A percentile compares a stretch with the other conserved stretches of the same genome.
These are phyloP conservation scores for Hirtodrosophila alboralis DNA, from an alignment of 2,888 invertebrate species.

Conservation along the genomic window DNA sequence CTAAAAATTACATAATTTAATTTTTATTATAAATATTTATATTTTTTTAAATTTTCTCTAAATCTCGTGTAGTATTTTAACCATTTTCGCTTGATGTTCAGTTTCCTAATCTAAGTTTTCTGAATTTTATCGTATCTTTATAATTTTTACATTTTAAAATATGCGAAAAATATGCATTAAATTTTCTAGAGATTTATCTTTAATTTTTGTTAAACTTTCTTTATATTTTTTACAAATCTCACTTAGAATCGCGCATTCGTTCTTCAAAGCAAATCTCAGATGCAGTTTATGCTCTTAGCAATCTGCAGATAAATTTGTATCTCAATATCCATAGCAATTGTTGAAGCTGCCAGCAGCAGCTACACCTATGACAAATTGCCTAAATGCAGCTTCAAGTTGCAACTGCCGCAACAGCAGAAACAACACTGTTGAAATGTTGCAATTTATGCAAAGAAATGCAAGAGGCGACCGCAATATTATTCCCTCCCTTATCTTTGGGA, in stretches of 20 bases:
- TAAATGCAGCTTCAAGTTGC: constrained; percentile 62
- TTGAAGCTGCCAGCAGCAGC: constrained; percentile 43
- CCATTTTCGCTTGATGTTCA: too few species aligned
- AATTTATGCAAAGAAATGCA: constrained; percentile 78
- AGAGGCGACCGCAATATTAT: constrained; percentile 35
- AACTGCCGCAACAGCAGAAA: constrained; percentile 35
- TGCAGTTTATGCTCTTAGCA: constrained; percentile 12
- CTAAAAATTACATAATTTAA: too few species aligned
- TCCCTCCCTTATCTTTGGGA: constrained; percentile 1
- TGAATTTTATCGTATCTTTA: too few species aligned
- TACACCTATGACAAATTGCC: constrained; percentile 72
- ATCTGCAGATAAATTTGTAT: constrained; percentile 46
- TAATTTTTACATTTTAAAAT: too few species aligned
- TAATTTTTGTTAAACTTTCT: background rate
- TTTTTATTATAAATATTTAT: too few species aligned
- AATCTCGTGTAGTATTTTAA: too few species aligned
- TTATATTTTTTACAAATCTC: background rate
- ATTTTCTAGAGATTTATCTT: too few species aligned
- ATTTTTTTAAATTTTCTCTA: too few species aligned
- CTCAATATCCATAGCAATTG: constrained; percentile 52
- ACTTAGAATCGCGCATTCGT: too few species aligned
- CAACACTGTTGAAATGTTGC: constrained; percentile 43
- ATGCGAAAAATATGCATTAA: too few species aligned
- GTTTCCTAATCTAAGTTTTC: too few species aligned
- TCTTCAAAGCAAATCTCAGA: constrained; percentile 8